Evolutionary conservation across 2,888 invertebrate genomes (phyloP).

Genomic region (Diplazon laetatorius): DNA sequence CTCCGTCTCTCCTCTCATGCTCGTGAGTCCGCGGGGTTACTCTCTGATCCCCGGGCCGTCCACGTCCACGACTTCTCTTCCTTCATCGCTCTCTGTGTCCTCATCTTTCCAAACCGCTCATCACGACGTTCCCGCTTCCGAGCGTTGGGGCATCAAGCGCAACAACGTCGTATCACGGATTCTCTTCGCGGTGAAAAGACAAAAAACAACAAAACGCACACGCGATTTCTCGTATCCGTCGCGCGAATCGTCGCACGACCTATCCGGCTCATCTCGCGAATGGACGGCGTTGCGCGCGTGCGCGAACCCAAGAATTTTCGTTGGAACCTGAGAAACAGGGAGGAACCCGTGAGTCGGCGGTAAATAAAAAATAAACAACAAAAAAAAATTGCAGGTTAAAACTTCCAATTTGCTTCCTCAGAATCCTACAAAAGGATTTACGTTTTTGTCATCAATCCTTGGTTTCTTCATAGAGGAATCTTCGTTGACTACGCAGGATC

Average conservation of each 20-base stretch:
- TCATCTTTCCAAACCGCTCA: conserved; percentile 38
- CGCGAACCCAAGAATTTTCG: conserved; percentile 25
- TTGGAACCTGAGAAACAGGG: conserved; percentile 16
- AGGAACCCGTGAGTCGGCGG: not conserved
- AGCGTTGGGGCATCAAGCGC: conserved; percentile 35
- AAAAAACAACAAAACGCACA: too few relatives aligned
- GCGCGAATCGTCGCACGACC: conserved; percentile 43
- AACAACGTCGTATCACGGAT: conserved; percentile 27
- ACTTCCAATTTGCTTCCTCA: too few relatives aligned
- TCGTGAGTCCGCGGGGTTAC: conserved; percentile 34
- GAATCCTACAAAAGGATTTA: too few relatives aligned
- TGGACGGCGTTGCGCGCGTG: conserved; percentile 10
- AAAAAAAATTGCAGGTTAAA: not conserved
- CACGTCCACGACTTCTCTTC: conserved; percentile 10
- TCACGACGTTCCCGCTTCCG: conserved; percentile 30
- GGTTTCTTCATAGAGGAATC: too few relatives aligned
- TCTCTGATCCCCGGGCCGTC: conserved; percentile 5
- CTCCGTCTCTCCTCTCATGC: conserved; percentile 14
- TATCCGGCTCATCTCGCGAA: not conserved
- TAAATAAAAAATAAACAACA: not conserved
- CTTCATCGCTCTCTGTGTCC: too few relatives aligned
- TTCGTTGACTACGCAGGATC: too few relatives aligned
- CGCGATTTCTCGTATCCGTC: conserved; percentile 46
- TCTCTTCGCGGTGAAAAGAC: conserved; percentile 10
- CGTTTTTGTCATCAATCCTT: too few relatives aligned